phyloP scores from a whole-genome alignment of 2,113 vertebrate genomes.

The Pachycephala philippinensis region DNA sequence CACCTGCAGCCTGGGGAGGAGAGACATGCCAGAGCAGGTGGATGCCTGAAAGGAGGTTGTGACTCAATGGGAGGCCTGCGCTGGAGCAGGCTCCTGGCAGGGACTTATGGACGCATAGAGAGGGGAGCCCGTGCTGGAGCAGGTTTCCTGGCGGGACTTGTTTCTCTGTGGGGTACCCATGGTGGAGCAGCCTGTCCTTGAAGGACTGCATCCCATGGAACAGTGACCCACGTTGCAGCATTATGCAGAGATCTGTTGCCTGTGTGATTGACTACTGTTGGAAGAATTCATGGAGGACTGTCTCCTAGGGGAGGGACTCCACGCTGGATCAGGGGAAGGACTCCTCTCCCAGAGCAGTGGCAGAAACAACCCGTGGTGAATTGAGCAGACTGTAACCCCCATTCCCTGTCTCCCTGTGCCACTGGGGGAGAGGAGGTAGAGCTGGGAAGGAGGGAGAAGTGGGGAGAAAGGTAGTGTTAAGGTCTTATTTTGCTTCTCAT shows the following conservation, averaged over 20 bases:
- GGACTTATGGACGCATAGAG: background rate
- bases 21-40: fast-evolving
- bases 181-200: background rate
- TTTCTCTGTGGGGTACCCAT: background rate
- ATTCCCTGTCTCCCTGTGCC: background rate
- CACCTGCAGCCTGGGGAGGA: fast-evolving
- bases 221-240: background rate
- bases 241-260: background rate
- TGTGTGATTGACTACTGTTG: background rate
- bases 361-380: background rate
- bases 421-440: background rate
- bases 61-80: fast-evolving
- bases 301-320: background rate
- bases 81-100: background rate
- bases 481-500: background rate
- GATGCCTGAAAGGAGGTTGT: background rate
- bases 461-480: background rate
- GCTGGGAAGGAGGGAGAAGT: background rate
- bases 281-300: background rate
- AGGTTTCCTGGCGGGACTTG: background rate
- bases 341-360: background rate
- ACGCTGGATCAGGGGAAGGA: background rate
- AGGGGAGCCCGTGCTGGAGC: background rate
- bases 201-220: background rate
- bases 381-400: background rate